These are phyloP conservation scores for Perognathus longimembris DNA, from an alignment of 2,113 vertebrate species.

Conservation along the genomic window DNA sequence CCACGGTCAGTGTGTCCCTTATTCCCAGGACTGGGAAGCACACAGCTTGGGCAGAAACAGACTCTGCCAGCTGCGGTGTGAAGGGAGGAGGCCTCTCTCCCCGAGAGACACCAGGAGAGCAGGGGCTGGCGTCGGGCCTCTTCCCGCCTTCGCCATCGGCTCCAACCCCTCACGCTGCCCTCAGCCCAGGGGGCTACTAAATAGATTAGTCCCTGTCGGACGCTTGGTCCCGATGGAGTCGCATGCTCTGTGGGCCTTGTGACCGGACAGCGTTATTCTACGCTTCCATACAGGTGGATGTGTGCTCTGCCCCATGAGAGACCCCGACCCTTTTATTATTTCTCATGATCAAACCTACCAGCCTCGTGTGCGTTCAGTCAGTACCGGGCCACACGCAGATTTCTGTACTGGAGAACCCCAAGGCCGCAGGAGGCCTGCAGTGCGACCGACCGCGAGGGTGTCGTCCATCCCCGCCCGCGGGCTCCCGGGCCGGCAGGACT, in stretches of 20 bases:
- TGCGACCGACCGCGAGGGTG: accelerated
- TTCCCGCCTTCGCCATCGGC: neutral
- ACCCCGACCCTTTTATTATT: neutral
- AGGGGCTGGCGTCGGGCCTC: neutral
- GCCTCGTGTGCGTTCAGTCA: neutral
- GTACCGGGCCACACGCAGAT: neutral
- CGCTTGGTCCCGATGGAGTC: accelerated
- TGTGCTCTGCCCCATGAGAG: accelerated
- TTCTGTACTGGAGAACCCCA: no score
- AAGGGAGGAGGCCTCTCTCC: no score
- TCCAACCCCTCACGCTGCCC: neutral
- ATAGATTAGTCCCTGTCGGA: no score
- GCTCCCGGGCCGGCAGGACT: neutral
- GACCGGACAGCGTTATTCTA: accelerated
- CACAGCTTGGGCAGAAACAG: neutral
- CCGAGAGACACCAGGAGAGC: accelerated
- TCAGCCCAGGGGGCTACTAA: neutral
- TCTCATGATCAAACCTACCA: neutral
- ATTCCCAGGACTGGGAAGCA: no score
- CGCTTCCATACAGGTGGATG: accelerated
- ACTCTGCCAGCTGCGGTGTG: neutral
- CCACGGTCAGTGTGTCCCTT: no score
- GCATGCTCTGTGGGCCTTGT: accelerated
- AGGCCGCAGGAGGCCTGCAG: accelerated
- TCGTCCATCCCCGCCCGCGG: neutral